phyloP scores from a whole-genome alignment of 2,797 vertebrate genomes.

The Selene dorsalis region DNA sequence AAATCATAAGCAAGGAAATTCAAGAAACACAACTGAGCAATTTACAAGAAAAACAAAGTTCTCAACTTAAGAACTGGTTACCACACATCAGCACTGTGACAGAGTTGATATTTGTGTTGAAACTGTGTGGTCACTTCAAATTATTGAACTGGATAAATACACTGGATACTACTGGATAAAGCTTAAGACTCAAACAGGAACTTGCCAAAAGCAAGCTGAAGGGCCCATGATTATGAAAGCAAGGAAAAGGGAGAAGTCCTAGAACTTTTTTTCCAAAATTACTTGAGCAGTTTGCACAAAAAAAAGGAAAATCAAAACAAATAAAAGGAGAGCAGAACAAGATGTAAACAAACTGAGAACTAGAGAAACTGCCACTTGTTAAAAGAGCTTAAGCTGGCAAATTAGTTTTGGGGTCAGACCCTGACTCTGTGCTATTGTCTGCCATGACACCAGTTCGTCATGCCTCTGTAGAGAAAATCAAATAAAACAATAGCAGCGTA shows the following conservation, averaged over 20 bases:
- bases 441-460: slow-evolving; percentile 74
- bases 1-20: slow-evolving; percentile 39
- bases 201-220: neutral
- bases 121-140: neutral
- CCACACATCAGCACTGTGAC: neutral
- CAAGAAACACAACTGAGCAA: slow-evolving; percentile 7
- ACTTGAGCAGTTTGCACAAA: slow-evolving; percentile 8
- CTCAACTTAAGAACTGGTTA: neutral
- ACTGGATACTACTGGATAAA: no score
- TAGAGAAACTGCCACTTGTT: slow-evolving; percentile 70
- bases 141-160: neutral
- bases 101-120: no score
- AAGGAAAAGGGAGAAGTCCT: neutral
- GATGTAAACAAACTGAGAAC: slow-evolving; percentile 75
- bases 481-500: slow-evolving; percentile 82
- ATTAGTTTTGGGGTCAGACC: slow-evolving; percentile 83
- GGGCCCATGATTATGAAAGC: slow-evolving; percentile 8
- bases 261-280: neutral
- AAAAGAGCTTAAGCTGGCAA: slow-evolving; percentile 77
- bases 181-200: neutral
- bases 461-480: slow-evolving; percentile 81
- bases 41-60: neutral
- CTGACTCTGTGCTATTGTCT: slow-evolving; percentile 76
- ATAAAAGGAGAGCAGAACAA: slow-evolving; percentile 64
- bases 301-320: slow-evolving; percentile 73